Evolutionary conservation across 2,888 invertebrate species (phyloP), one percentile per base, ranked within the genome.

Genomic region (Oscheius sp.): DNA sequence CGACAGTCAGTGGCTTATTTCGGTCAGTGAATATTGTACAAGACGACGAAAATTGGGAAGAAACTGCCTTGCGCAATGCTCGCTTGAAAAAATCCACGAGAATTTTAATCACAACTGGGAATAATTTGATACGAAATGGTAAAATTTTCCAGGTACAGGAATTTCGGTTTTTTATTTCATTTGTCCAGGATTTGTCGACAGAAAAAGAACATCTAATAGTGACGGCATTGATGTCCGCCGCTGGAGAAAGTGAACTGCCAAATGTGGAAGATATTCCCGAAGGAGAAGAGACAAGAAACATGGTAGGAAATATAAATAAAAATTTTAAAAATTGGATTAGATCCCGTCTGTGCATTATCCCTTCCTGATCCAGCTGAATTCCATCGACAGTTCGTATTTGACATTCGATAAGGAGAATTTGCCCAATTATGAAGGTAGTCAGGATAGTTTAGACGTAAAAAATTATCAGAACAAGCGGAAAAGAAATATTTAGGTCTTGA

Each of bases 111-210:
- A 59, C 78, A 52, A 95, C 95, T 89, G 93, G 93, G 18, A 95
- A 96, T 90, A 93, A 93, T 3, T 92, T 95, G 84, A 89, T 96
- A 6, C 93, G 93, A 12, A 92, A 94, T 81, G 90, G 91, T 0
- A 89, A 91, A 16, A 91, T 93, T 0, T 89, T 95, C 0, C 91
- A 91, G 74, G 35, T 35, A 35, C 35, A 3, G n/a, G n/a, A n/a
- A n/a, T n/a, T n/a, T n/a, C n/a, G n/a, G n/a, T n/a, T n/a, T n/a
- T n/a, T n/a, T n/a, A n/a, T n/a, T n/a, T n/a, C n/a, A n/a, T n/a
- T n/a, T n/a, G n/a, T n/a, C n/a, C 53, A 76, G 74, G 43, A 61
- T 23, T 3, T 78, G 12, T 76, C 73, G 25, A 73, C 53, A 25
- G 78, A 75, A 21, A 66, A 59, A 55, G 70, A 41, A 9, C 75